Evolutionary conservation across 2,113 vertebrate species (phyloP).

Genomic region (Limnothrissa miodon): DNA sequence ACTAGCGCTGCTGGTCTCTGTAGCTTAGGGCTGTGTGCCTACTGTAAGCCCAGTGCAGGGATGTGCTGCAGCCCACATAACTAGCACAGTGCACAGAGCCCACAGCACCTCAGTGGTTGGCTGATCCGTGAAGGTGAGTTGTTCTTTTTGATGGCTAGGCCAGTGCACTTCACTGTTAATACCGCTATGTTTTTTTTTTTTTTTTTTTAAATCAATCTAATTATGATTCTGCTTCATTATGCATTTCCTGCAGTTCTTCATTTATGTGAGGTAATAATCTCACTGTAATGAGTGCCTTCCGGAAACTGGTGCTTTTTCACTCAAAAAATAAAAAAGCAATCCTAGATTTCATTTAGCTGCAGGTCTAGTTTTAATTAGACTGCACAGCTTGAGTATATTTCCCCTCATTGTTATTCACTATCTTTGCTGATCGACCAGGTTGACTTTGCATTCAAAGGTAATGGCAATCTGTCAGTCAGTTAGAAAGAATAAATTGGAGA

Average conservation of each 20-base stretch:
- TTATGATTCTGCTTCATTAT: conserved; percentile 36
- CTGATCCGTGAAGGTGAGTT: not conserved
- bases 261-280: conserved; percentile 39
- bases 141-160: not conserved
- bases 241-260: conserved; percentile 33
- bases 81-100: not conserved
- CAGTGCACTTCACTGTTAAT: not conserved
- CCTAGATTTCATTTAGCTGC: conserved; percentile 36
- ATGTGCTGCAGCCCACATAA: not conserved
- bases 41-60: not conserved
- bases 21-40: not conserved
- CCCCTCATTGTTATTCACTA: not conserved
- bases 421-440: not conserved
- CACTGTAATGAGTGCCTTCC: conserved; percentile 36
- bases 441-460: conserved; percentile 5
- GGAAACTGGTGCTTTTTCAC: conserved; percentile 42
- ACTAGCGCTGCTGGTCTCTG: not conserved
- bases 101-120: not conserved
- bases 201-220: conserved; percentile 37
- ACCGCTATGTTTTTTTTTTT: conserved; percentile 30
- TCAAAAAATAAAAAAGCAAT: conserved; percentile 23
- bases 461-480: not conserved
- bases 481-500: not conserved
- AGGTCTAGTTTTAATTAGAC: conserved; percentile 45
- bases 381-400: not conserved